Conservation (phyloP, 2,113 vertebrate species). For the Corvus hawaiiensis region DNA sequence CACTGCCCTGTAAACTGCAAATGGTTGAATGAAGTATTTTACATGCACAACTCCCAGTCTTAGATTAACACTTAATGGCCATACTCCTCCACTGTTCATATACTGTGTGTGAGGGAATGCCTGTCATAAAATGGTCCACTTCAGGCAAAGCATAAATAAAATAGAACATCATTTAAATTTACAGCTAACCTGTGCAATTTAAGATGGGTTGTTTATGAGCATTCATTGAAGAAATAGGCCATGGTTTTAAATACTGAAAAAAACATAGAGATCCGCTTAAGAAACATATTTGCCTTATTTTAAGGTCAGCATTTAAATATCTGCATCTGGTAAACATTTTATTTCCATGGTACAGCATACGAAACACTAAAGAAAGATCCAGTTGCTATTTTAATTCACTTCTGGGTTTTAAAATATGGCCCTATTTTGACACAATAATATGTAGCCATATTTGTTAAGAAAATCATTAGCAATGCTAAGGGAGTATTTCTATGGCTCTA, state of each 20-base stretch:
- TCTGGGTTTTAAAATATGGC: neutral
- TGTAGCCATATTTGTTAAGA: neutral
- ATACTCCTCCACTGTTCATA: neutral
- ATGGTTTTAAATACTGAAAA: neutral
- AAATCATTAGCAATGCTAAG: neutral
- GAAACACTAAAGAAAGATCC: neutral
- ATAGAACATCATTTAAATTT: neutral
- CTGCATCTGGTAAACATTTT: slow-evolving; percentile 2
- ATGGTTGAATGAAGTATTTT: neutral
- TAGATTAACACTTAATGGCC: neutral
- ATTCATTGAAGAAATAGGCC: neutral
- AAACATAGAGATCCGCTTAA: neutral
- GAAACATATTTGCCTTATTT: neutral
- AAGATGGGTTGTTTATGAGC: neutral
- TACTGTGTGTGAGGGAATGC: neutral
- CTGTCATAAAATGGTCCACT: neutral
- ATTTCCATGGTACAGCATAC: neutral
- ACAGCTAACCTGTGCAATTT: neutral
- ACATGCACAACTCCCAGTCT: neutral
- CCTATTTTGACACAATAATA: neutral
- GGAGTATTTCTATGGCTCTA: neutral
- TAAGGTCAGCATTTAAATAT: slow-evolving; percentile 29
- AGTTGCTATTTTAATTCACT: slow-evolving; percentile 3
- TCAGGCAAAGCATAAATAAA: neutral
- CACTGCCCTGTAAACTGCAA: neutral